These are phyloP conservation scores for Platysteira castanea DNA, from an alignment of 2,113 vertebrate species.

Conservation along the genomic window DNA sequence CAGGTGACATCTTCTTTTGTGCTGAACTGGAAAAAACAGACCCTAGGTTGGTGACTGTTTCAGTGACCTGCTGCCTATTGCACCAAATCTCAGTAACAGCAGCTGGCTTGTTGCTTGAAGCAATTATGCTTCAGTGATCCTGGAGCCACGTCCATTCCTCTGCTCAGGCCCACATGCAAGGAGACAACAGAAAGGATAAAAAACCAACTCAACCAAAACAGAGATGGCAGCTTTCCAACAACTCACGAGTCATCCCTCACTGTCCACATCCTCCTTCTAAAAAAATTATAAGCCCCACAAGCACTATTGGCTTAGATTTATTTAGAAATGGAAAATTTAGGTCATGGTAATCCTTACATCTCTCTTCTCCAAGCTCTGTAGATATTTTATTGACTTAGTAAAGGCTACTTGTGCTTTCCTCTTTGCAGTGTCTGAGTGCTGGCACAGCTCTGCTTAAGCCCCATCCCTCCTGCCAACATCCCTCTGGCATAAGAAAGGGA, in stretches of 20 bases:
- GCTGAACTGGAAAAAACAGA: background rate
- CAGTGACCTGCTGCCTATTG: background rate
- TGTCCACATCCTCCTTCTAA: background rate
- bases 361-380: background rate
- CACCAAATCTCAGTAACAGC: background rate
- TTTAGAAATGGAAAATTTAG: background rate
- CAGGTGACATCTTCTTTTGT: background rate
- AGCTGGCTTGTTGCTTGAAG: background rate
- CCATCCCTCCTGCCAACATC: background rate
- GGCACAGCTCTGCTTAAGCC: background rate
- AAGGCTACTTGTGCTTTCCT: background rate
- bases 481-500: background rate
- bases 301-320: background rate
- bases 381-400: background rate
- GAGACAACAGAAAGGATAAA: background rate
- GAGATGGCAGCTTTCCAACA: background rate
- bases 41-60: background rate
- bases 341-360: background rate
- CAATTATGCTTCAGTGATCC: background rate
- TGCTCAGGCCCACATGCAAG: background rate
- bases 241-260: accelerated
- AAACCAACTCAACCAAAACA: background rate
- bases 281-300: background rate
- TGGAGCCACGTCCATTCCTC: background rate
- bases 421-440: background rate